A percentile compares a stretch with the other conserved stretches of the same genome.
Evolutionary conservation across 2,113 vertebrate species (phyloP).

Genomic region (Oncorhynchus nerka): DNA sequence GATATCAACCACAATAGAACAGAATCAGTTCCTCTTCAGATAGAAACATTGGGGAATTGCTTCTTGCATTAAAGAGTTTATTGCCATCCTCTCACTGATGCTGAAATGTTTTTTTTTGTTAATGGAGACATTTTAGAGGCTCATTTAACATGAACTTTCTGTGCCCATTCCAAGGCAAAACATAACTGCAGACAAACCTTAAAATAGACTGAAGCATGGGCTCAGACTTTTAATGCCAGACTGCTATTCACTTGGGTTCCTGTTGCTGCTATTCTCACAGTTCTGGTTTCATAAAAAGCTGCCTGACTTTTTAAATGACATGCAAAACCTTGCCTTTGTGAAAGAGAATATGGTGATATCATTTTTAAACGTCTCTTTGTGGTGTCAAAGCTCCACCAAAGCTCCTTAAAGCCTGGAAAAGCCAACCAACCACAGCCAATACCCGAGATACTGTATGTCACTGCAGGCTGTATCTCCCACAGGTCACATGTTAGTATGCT

Average conservation of each 20-base stretch:
- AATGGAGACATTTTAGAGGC: not conserved
- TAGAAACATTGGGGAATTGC: too few species aligned
- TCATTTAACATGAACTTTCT: not conserved
- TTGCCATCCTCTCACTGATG: not conserved
- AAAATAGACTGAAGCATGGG: not conserved
- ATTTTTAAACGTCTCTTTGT: conserved; percentile 1
- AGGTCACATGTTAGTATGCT: not conserved
- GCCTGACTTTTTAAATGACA: not conserved
- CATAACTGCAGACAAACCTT: not conserved
- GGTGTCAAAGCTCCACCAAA: not conserved
- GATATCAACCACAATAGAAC: not conserved
- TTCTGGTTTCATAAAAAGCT: not conserved
- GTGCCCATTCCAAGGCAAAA: not conserved
- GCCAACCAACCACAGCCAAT: not conserved
- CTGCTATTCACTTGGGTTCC: not conserved
- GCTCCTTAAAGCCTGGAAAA: not conserved
- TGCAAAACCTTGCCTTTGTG: not conserved
- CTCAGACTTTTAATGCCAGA: conserved; percentile 4
- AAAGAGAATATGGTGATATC: not conserved
- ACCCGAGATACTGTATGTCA: not conserved
- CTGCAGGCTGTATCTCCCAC: not conserved
- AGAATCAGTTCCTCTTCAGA: too few species aligned
- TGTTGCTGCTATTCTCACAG: not conserved
- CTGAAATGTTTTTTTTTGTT: not conserved
- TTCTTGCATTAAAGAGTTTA: not conserved